Base-by-base conservation (phyloP, 2,797 vertebrate genomes). In the Uromys caudimaculatus region DNA sequence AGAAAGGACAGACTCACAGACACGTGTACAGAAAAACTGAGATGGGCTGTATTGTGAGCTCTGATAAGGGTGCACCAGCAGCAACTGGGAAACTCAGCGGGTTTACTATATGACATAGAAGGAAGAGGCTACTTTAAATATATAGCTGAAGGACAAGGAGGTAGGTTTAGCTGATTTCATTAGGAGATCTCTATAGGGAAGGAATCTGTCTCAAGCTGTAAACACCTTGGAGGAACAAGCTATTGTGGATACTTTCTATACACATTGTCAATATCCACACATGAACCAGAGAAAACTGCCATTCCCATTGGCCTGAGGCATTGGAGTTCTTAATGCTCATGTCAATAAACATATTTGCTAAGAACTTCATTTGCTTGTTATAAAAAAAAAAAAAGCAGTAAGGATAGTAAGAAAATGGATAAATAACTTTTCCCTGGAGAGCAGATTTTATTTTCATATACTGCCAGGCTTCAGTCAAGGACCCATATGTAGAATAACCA, bases 391-490 rank as follows among this genome's bases (percentile, higher is more conserved):
- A n/a, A n/a, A n/a, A n/a, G 9, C 23, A 71, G 67, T 62, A 13
- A 62, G 67, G 54, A 95, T 8, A 81, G 47, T 41, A 50, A 82
- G 50, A 95, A 24, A 75, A 95, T 76, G 21, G 3, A 82, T 89
- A 85, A 91, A 88, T 81, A 95, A 84, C 21, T 94, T 84, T n/a
- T n/a, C 3, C 23, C n/a, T 19, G 17, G 32, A n/a, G 50, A 91
- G 35, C 38, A 58, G 27, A 52, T 54, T 92, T 91, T 38, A 87
- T 56, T 77, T 85, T 73, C 54, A 82, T 0, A 85, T 13, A n/a
- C 11, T 69, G 23, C 16, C 10, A 52, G 16, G 75, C 82, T 95
- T 69, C 52, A 90, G 7, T 35, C 19, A 77, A 93, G 9, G 27
- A 1, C 8, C 50, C 27, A 76, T 27, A 35, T 87, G 79, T 81